Evolutionary conservation across 92 coral and sea anemone genomes (phyloP), one percentile per base, ranked within the genome.

Genomic region (Scolanthus callimorphus): DNA sequence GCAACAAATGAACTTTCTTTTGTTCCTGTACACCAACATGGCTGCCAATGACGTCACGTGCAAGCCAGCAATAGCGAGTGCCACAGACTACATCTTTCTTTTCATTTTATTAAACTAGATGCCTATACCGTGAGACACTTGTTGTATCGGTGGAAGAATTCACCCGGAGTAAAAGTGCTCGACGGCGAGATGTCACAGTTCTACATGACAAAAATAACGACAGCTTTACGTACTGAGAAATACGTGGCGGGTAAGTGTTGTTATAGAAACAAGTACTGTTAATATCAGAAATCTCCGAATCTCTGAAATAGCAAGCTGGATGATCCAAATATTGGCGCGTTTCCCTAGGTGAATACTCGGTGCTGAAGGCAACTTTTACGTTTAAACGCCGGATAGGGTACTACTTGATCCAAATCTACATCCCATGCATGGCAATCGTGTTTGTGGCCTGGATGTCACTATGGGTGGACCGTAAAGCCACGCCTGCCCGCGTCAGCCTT

Each of bases 391-490:
- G 97, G 10, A 56, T 85, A 13, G 89, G 89, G 4, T 85, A 45
- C 69, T 85, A 85, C 52, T 55, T 90, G 6, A 69, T 90, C n/a
- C 91, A 90, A 38, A 77, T 81, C 41, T 90, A 90, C 55, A 72
- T 90, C 3, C 97, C 97, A 1, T 90, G 92, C 51, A 70, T 85
- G 63, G 81, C 81, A 22, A 77, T 90, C n/a, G 97, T 90, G 29
- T 69, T 90, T 23, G 85, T 90, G 9, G 85, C 94, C 17, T 86
- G 92, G 84, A 69, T 90, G 70, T 85, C 92, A 22, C 81, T 90
- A 31, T 90, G 91, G 83, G 89, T 90, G 8, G 92, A 90, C 31
- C 62, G 82, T 2, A 70, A 67, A 12, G 89, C 91, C 37, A 85
- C 88, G 1, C 89, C 97, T 0, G 97, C 97, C 0, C 71, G 97